Evolutionary conservation across 1,140 invertebrate species (phyloP).

Genomic region (Hyles euphorbiae): DNA sequence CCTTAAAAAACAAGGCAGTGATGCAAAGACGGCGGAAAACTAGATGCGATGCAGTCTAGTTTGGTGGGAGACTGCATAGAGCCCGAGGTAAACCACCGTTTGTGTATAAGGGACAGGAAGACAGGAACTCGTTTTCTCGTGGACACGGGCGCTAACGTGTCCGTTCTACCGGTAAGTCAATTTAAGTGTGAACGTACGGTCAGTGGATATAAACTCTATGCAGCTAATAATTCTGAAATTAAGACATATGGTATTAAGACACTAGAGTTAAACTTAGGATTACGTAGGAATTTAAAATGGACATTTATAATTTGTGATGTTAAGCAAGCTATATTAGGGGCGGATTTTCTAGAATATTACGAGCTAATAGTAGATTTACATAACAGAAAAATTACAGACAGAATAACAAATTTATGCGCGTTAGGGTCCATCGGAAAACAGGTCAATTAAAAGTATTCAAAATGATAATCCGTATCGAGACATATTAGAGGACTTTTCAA

Average conservation of each 20-base stretch:
- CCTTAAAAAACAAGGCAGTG: neutral
- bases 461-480: too few relatives aligned
- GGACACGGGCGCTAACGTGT: neutral
- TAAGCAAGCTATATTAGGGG: constrained; percentile 10
- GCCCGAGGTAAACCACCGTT: neutral
- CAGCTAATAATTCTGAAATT: neutral
- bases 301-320: constrained; percentile 3
- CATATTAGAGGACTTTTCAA: neutral
- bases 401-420: too few relatives aligned
- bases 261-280: neutral
- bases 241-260: neutral
- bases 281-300: constrained; percentile 1
- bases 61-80: neutral
- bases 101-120: neutral
- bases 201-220: neutral
- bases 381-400: too few relatives aligned
- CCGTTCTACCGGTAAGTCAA: constrained; percentile 1
- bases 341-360: neutral
- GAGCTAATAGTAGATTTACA: too few relatives aligned
- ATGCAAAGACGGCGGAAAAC: neutral
- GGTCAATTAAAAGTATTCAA: too few relatives aligned
- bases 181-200: neutral
- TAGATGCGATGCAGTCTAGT: neutral
- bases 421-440: too few relatives aligned
- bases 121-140: neutral